These are phyloP conservation scores for Heterotilapia buettikoferi DNA, from an alignment of 2,113 vertebrate species.

Conservation along the genomic window DNA sequence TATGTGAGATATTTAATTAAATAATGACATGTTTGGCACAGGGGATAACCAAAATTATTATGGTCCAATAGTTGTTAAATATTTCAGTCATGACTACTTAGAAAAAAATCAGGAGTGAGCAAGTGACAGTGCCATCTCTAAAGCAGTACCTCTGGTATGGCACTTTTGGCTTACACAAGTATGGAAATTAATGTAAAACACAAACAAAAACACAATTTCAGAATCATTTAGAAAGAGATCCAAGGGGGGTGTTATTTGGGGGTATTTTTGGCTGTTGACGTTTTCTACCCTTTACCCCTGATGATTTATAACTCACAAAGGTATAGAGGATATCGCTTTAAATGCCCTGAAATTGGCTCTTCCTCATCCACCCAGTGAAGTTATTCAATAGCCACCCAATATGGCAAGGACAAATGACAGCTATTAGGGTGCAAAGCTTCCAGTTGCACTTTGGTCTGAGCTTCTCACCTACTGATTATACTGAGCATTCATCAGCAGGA, in stretches of 20 bases:
- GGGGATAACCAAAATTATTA: neutral
- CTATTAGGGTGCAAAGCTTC: conserved; percentile 55
- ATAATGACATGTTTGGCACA: neutral
- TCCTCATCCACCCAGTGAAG: conserved; percentile 17
- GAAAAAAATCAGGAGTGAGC: neutral
- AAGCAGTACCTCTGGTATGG: neutral
- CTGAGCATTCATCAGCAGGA: conserved; percentile 22
- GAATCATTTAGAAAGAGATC: neutral
- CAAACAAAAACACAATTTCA: neutral
- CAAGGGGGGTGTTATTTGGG: neutral
- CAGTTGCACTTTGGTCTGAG: conserved; percentile 52
- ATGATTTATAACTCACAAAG: conserved; percentile 44
- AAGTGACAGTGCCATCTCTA: neutral
- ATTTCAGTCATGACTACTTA: neutral
- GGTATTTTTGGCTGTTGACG: neutral
- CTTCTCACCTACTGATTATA: conserved; percentile 33
- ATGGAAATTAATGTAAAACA: neutral
- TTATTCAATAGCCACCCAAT: conserved; percentile 54
- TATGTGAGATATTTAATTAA: neutral
- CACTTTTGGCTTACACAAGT: neutral
- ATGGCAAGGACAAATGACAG: conserved; percentile 66
- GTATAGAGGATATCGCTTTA: conserved; percentile 13
- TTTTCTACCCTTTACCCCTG: neutral
- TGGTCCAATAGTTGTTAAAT: neutral
- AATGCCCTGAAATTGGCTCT: conserved; percentile 24